These are phyloP conservation scores for Sus scrofa DNA, from an alignment of 2,113 vertebrate genomes.

Conservation along the genomic window DNA sequence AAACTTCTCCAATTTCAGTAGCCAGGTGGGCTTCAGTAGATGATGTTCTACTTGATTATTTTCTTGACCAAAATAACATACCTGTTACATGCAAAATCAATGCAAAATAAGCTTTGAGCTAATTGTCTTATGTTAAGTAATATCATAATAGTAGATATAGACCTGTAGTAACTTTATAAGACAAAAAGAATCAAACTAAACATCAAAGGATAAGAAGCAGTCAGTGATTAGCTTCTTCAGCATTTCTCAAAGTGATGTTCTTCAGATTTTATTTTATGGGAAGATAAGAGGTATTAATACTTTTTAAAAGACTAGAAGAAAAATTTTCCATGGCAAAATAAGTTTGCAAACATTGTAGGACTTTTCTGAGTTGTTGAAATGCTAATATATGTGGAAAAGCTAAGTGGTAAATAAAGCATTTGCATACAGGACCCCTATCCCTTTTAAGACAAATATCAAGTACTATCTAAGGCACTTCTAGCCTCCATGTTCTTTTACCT, in stretches of 20 bases:
- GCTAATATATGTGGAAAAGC: background rate
- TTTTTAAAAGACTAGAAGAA: background rate
- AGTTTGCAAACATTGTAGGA: background rate
- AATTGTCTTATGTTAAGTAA: conserved; percentile 13
- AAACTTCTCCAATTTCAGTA: background rate
- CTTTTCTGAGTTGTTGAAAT: background rate
- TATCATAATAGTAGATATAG: background rate
- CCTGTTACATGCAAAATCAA: background rate
- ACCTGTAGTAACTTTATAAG: background rate
- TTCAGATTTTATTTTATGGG: background rate
- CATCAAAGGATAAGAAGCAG: background rate
- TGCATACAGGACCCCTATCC: background rate
- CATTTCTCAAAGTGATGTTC: background rate
- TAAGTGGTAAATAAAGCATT: conserved; percentile 10
- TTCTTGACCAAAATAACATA: conserved; percentile 11
- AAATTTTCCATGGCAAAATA: background rate
- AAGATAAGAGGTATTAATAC: background rate
- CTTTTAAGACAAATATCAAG: background rate
- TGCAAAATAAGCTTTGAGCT: background rate
- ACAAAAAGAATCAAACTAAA: background rate
- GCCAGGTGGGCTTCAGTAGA: background rate
- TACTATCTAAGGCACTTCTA: background rate
- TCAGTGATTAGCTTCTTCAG: background rate
- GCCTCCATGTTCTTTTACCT: background rate
- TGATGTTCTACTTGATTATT: background rate